A percentile compares a stretch with the other conserved stretches of the same genome.
phyloP scores from a whole-genome alignment of 2,113 vertebrate species.

The Cyrtonyx montezumae region DNA sequence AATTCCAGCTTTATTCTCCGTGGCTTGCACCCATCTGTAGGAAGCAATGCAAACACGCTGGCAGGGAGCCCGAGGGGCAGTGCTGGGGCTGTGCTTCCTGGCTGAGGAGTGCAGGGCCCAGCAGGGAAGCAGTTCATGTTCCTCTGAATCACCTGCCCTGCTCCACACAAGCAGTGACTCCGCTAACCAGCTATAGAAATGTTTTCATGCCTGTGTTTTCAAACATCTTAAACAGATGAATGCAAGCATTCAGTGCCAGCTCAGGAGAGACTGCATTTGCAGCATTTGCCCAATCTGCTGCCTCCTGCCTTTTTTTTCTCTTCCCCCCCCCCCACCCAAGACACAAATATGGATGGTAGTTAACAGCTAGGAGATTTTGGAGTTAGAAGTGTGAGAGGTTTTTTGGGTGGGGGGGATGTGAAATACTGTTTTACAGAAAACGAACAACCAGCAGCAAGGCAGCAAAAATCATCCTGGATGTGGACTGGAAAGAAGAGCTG shows the following conservation, averaged over 20 bases:
- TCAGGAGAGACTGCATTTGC: not conserved
- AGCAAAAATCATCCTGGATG: not conserved
- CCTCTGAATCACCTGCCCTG: not conserved
- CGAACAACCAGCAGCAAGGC: not conserved
- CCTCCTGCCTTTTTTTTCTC: not conserved
- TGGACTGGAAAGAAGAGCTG: not conserved
- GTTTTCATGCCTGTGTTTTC: not conserved
- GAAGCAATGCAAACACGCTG: not conserved
- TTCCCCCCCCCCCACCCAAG: not conserved
- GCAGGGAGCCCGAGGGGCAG: not conserved
- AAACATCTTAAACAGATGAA: not conserved
- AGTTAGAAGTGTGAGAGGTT: not conserved
- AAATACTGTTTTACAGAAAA: not conserved
- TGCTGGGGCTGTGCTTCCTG: not conserved
- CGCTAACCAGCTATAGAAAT: not conserved
- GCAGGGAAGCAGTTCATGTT: not conserved
- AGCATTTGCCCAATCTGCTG: not conserved
- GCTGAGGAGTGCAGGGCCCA: not conserved
- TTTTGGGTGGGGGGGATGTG: not conserved
- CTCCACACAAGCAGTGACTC: not conserved
- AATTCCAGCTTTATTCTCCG: not conserved
- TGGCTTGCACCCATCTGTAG: not conserved
- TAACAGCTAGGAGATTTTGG: not conserved
- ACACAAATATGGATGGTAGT: fast-evolving
- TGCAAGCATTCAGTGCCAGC: not conserved